phyloP scores from a whole-genome alignment of 1,140 invertebrate genomes.

The Trachymyrmex septentrionalis region DNA sequence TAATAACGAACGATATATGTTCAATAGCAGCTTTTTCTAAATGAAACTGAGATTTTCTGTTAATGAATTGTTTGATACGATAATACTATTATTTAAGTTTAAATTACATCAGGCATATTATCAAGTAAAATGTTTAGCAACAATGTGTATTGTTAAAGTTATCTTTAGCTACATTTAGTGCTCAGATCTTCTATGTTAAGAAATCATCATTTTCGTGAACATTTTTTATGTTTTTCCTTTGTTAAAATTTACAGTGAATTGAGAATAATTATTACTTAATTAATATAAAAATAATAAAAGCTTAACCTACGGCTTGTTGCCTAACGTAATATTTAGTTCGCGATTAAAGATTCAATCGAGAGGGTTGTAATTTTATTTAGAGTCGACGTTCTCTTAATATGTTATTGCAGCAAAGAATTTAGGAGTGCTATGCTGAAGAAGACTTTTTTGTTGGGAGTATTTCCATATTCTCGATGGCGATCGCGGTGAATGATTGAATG shows the following conservation, averaged over 20 bases:
- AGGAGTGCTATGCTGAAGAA: constrained; percentile 25
- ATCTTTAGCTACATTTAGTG: constrained; percentile 11
- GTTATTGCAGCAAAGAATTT: constrained; percentile 39
- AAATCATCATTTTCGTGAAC: not conserved
- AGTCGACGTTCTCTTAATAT: constrained; percentile 9
- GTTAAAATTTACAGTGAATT: not conserved
- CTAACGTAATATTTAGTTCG: not conserved
- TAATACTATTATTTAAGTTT: constrained; percentile 8
- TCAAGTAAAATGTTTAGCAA: constrained; percentile 27
- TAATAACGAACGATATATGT: constrained; percentile 23
- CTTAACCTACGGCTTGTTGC: not conserved
- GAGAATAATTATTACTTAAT: not conserved
- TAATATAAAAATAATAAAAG: constrained; percentile 29
- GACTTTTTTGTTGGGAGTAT: constrained; percentile 47
- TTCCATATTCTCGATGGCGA: constrained; percentile 53
- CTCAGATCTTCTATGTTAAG: constrained; percentile 5
- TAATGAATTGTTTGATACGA: not conserved
- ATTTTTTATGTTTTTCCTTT: not conserved
- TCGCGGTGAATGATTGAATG: constrained; percentile 47
- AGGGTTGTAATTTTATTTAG: constrained; percentile 24
- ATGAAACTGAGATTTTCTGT: constrained; percentile 7
- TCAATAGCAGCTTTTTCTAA: not conserved
- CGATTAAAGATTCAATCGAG: constrained; percentile 4
- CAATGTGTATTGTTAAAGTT: constrained; percentile 9
- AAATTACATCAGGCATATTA: constrained; percentile 20